These are phyloP conservation scores for Sphaerodactylus townsendi DNA, from an alignment of 2,113 vertebrate species.

Conservation along the genomic window DNA sequence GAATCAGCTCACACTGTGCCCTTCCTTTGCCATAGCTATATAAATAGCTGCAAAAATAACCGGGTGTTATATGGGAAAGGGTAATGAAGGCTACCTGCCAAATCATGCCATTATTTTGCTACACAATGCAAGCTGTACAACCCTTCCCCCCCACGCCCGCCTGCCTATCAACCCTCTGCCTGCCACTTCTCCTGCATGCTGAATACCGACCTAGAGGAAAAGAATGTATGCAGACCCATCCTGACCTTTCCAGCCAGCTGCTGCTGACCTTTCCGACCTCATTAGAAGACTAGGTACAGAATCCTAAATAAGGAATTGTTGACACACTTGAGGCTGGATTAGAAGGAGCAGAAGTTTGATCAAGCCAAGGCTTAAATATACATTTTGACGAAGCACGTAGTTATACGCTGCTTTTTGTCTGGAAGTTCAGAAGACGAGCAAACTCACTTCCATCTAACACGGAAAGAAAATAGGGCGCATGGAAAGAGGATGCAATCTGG, in stretches of 20 bases:
- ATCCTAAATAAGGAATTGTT: slow-evolving; percentile 41
- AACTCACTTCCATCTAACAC: neutral
- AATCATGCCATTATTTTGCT: slow-evolving; percentile 63
- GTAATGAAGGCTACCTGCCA: slow-evolving; percentile 64
- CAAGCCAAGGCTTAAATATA: slow-evolving; percentile 22
- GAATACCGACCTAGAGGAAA: slow-evolving; percentile 51
- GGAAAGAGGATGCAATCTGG: neutral
- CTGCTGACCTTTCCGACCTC: slow-evolving; percentile 58
- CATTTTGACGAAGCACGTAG: slow-evolving; percentile 31
- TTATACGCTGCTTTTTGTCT: slow-evolving; percentile 37
- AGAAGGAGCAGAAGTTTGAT: slow-evolving; percentile 54
- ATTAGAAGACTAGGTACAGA: slow-evolving; percentile 36
- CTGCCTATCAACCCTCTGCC: neutral
- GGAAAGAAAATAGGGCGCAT: slow-evolving; percentile 18
- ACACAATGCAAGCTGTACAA: slow-evolving; percentile 45
- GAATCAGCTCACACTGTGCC: slow-evolving; percentile 52
- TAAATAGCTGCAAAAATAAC: slow-evolving; percentile 55
- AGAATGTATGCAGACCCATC: slow-evolving; percentile 26
- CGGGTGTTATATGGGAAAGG: slow-evolving; percentile 59
- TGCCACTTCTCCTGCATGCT: slow-evolving; percentile 39
- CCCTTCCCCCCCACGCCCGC: neutral
- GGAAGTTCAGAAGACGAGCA: slow-evolving; percentile 25
- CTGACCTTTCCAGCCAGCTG: slow-evolving; percentile 61
- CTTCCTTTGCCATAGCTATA: slow-evolving; percentile 50
- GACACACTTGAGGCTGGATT: slow-evolving; percentile 45